Base-by-base conservation (phyloP, 2,113 vertebrate genomes). In the Rhegmatorhina hoffmannsi region DNA sequence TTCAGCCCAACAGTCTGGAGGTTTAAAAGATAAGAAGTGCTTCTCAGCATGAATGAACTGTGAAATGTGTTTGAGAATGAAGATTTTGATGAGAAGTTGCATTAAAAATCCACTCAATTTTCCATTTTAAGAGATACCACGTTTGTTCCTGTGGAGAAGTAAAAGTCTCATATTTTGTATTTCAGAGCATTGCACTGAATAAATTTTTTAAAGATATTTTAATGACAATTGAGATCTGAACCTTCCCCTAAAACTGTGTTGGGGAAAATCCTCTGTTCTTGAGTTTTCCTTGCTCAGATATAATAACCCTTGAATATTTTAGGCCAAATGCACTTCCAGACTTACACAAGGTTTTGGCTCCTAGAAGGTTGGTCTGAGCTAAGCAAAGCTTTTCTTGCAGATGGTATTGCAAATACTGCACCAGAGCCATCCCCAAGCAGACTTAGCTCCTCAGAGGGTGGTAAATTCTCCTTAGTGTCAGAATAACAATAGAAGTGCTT, bases 41-140 rank as follows among this genome's bases (percentile, higher is more conserved):
- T 84, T 89, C 73, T 85, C 40, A 47, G 83, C 46, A 29, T 63
- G 58, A 90, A 62, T 52, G 34, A 92, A 81, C 75, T 82, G 56
- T 85, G 91, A 92, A 90, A 96, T 68, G 19, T 80, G 17, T 88
- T 84, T 52, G 49, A 91, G 62, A 64, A 53, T 38, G 12, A 82
- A 80, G 58, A 26, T 92, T 90, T 90, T 86, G 55, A 88, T 80
- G 68, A 74, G 67, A 67, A 84, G 29, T 63, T 92, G 49, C 46
- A 55, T 14, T 20, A 59, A 79, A 92, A 62, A 43, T 31, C 7
- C 0, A 46, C 24, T 11, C 8, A 26, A 29, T 43, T 20, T 84
- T 87, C 33, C 21, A 66, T 83, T 92, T 79, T 5, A 44, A 80
- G 83, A 84, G 67, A 7, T 10, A 78, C 34, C 28, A 8, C 9